These are phyloP conservation scores for Enteromius afrohamiltoni DNA, from an alignment of 2,797 vertebrate genomes.

Conservation along the genomic window DNA sequence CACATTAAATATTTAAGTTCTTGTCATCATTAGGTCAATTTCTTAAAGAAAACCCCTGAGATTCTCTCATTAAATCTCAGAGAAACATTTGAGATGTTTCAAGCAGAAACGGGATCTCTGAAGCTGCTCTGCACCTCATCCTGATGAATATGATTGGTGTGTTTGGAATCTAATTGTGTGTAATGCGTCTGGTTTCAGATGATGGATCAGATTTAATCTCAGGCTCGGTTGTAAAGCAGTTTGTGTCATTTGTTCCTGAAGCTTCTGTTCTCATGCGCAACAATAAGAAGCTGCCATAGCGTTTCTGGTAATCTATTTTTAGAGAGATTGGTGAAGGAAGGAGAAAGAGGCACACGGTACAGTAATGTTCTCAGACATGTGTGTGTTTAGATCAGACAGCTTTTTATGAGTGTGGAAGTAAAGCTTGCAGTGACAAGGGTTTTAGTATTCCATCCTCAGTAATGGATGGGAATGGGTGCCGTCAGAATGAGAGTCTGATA, in stretches of 20 bases:
- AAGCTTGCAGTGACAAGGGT: background rate
- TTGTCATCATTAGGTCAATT: background rate
- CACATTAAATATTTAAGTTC: background rate
- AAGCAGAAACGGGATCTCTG: background rate
- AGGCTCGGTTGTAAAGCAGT: constrained; percentile 29
- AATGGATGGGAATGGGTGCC: background rate
- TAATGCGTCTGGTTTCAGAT: constrained; percentile 34
- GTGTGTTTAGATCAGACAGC: background rate
- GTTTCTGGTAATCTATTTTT: constrained; percentile 53
- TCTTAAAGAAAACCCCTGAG: background rate
- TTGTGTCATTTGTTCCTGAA: constrained; percentile 31
- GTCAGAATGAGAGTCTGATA: background rate
- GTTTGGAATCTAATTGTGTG: constrained; percentile 41
- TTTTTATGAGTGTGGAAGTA: background rate
- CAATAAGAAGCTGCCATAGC: constrained; percentile 48
- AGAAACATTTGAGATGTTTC: background rate
- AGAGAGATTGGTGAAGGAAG: constrained; percentile 40
- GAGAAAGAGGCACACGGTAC: background rate
- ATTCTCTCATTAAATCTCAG: background rate
- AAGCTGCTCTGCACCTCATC: background rate
- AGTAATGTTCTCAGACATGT: background rate
- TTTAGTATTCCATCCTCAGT: background rate
- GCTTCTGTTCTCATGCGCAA: constrained; percentile 28
- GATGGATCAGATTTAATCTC: constrained; percentile 47
- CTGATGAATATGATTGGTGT: constrained; percentile 40